Conservation (phyloP, 2,888 invertebrate species). For the Drosophila subquinaria region DNA sequence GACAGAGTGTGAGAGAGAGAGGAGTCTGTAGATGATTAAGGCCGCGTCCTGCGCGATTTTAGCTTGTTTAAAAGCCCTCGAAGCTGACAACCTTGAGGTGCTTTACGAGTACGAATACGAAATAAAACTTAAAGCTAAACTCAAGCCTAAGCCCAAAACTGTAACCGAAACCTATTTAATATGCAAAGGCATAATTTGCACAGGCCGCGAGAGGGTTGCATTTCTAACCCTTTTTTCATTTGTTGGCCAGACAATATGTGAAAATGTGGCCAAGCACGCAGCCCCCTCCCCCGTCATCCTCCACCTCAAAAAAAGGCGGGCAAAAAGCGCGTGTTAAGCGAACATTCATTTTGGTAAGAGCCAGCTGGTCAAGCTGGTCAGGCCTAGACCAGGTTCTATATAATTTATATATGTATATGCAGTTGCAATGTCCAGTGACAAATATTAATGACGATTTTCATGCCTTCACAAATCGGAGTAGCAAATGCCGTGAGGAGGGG, state of each 20-base stretch:
- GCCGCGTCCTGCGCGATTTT: constrained; percentile 19
- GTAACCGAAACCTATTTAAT: constrained; percentile 66
- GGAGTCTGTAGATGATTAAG: constrained; percentile 57
- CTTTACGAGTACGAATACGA: constrained; percentile 35
- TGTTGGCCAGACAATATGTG: constrained; percentile 60
- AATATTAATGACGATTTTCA: constrained; percentile 84
- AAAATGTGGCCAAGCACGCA: constrained; percentile 72
- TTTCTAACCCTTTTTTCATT: constrained; percentile 61
- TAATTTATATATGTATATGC: constrained; percentile 62
- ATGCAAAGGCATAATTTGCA: constrained; percentile 80
- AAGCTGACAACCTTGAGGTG: constrained; percentile 35
- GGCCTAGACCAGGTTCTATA: constrained; percentile 51
- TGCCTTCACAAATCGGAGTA: constrained; percentile 69
- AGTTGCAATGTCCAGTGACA: constrained; percentile 82
- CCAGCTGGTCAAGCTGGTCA: constrained; percentile 47
- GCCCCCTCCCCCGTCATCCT: constrained; percentile 14
- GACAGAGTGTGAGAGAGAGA: constrained; percentile 16
- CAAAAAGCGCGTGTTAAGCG: constrained; percentile 67
- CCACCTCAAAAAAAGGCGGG: constrained; percentile 4
- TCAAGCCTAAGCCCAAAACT: constrained; percentile 7
- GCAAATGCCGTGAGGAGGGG: neutral
- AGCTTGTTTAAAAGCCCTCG: constrained; percentile 51
- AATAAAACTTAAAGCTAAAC: constrained; percentile 5
- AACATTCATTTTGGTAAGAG: constrained; percentile 71
- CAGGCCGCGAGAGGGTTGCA: constrained; percentile 68